phyloP scores from a whole-genome alignment of 2,888 invertebrate species.

The Mystacides longicornis region DNA sequence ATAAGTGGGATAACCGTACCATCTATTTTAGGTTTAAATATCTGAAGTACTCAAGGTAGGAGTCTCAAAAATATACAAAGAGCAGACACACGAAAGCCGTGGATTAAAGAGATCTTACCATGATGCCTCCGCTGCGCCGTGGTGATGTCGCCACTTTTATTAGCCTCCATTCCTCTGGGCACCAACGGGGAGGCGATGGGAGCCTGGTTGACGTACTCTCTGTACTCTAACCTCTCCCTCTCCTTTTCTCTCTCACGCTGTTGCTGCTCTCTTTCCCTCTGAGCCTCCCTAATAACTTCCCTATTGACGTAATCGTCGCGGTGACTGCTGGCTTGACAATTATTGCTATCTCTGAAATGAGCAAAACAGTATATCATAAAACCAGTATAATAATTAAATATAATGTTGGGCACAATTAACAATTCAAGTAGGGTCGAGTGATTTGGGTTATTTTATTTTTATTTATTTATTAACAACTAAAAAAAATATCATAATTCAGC shows the following conservation, averaged over 20 bases:
- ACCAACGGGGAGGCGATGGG: constrained; percentile 23
- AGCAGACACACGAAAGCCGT: background rate
- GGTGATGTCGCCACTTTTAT: constrained; percentile 13
- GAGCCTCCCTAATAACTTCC: constrained; percentile 47
- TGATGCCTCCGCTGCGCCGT: constrained; percentile 30
- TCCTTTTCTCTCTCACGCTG: constrained; percentile 38
- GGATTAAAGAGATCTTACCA: background rate
- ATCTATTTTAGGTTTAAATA: no score
- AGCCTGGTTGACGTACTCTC: constrained; percentile 48
- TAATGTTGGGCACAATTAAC: no score
- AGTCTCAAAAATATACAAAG: background rate
- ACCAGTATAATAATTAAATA: no score
- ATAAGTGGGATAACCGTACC: no score
- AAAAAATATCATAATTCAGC: no score
- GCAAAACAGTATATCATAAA: no score
- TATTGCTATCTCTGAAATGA: constrained; percentile 21
- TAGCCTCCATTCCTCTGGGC: background rate
- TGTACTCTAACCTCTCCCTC: constrained; percentile 33
- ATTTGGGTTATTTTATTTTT: no score
- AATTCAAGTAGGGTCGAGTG: no score
- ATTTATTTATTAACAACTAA: no score
- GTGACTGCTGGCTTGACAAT: constrained; percentile 19
- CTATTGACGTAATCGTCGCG: constrained; percentile 47
- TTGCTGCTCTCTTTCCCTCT: constrained; percentile 33
- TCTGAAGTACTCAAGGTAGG: no score